Evolutionary conservation across 2,113 vertebrate species (phyloP), one percentile per base, ranked within the genome.

Genomic region (Chloebia gouldiae): DNA sequence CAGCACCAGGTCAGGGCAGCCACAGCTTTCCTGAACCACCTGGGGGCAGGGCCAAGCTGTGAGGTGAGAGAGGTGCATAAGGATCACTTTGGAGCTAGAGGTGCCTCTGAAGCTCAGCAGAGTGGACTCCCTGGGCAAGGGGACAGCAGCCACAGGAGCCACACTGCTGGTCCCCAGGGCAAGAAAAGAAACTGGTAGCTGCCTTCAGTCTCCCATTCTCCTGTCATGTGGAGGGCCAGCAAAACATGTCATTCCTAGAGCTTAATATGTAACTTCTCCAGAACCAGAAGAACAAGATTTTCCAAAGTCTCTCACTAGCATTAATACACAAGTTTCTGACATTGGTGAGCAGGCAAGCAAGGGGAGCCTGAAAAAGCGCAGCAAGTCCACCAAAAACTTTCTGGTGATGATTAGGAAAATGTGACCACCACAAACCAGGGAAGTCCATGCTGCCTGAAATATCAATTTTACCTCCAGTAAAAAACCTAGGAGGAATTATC

Each of bases 401-500:
- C 69, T 51, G 45, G 71, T 88, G 82, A 83, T 10, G 13, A 88
- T 77, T 80, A 77, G 11, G 80, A 68, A 94, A 95, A 86, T 59
- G 88, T 66, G 76, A 77, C 68, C 79, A 86, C 45, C 79, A 88
- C 59, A 79, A 96, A 57, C 47, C 73, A 75, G 35, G 64, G 10
- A 94, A 81, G 75, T 90, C 90, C 79, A 61, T 37, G 57, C 60
- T 84, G 51, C 81, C 73, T 83, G 64, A 95, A 75, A 72, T 60
- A 89, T 53, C 54, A 47, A 25, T 50, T 68, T 87, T 93, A 93
- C 83, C 45, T 28, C 88, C 76, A 92, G 93, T 79, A 86, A 95
- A 73, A 95, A 90, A 76, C 71, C 47, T 91, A 95, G 81, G 35
- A 96, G 79, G 54, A 86, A 50, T 92, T 89, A 78, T 90, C 60